Conservation (phyloP, 92 coral and sea anemone genomes). For the Virgularia gustaviana region DNA sequence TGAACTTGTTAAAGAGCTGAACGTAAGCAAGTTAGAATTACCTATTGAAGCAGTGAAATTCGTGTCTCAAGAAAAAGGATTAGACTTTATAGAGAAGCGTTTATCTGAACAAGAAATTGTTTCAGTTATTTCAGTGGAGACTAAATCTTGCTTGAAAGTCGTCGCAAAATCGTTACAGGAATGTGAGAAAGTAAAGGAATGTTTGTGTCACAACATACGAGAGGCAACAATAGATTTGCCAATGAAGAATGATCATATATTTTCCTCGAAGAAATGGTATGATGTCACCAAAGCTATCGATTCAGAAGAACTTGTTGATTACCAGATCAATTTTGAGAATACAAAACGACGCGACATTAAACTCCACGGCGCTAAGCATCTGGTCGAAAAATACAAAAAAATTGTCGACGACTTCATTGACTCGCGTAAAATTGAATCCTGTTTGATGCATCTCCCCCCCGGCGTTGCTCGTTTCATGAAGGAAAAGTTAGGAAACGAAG, state of each 20-base stretch:
- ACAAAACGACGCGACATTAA: not conserved
- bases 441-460: not conserved
- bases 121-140: not conserved
- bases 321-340: not conserved
- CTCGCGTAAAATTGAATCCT: not conserved
- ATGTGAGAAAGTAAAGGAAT: not conserved
- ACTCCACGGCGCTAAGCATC: not conserved
- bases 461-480: not conserved
- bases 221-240: not conserved
- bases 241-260: not conserved
- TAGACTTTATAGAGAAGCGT: slow-evolving; percentile 10
- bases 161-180: not conserved
- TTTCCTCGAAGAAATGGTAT: not conserved
- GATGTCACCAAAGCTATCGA: not conserved
- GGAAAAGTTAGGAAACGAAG: not conserved
- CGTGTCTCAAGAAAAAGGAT: slow-evolving; percentile 10
- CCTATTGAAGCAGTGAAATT: slow-evolving; percentile 1
- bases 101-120: slow-evolving; percentile 5
- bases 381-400: not conserved
- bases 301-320: not conserved
- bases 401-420: not conserved
- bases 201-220: not conserved
- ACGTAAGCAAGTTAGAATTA: not conserved
- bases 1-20: not conserved
- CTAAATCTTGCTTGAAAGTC: not conserved